Base-by-base conservation (phyloP, 2,888 invertebrate genomes). In the Polyploca ridens region DNA sequence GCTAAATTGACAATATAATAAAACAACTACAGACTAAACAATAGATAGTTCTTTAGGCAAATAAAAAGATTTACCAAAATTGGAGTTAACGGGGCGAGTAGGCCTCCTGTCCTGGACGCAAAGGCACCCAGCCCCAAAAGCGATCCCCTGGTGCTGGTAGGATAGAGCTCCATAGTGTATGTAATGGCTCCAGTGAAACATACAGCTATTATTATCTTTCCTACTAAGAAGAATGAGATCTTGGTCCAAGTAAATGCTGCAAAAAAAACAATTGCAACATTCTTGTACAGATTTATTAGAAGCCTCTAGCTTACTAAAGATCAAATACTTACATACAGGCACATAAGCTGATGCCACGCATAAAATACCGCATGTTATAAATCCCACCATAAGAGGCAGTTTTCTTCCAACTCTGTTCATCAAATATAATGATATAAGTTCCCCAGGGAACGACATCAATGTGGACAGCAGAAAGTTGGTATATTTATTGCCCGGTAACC, bases 111-210 rank as follows among this genome's bases (percentile, higher is more conserved):
- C 63, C 95, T 89, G 19, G 96, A 95, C 7, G 95, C 91, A 81
- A 96, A 94, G 5, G 95, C 92, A 72, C 95, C 95, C 14, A 94
- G 82, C 0, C 95, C 95, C 69, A 96, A 91, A 61, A 96, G 87
- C 0, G 95, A 94, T 59, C 96, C 95, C 35, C 96, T 86, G 8
- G 95, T 88, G 62, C 94, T 95, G 1, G 96, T 96, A 0, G 96
- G 96, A 80, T 96, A 96, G 79, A 96, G 86, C 84, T 96, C 96
- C 85, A 96, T 94, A 0, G 95, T 94, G 74, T 96, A 95, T 0
- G 96, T 94, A 75, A 96, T 95, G 44, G 94, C 87, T 0, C 95
- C 94, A 0, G 95, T 95, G 78, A 95, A 96, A 38, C 96, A 95
- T 49, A 94, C 92, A 0, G 96, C 94, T 62, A 96, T 95, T 54